Evolutionary conservation across 1,140 invertebrate species (phyloP), one percentile per base, ranked within the genome.

Genomic region (Paramacrobiotus metropolitanus): DNA sequence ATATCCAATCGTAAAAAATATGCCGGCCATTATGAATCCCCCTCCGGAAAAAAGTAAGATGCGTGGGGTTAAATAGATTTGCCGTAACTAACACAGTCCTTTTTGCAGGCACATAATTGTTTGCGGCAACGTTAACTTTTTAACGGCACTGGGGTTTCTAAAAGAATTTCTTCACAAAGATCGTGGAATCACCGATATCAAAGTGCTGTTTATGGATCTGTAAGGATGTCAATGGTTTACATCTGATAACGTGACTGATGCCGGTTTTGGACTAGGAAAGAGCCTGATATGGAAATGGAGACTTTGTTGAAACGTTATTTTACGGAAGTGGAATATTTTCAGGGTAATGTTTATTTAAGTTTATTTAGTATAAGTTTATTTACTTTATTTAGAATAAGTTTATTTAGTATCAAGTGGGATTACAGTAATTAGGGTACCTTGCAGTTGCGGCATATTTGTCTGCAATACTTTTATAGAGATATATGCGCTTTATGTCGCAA

Each of bases 241-340:
- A 9, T 15, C 9, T n/a, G n/a, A n/a, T n/a, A n/a, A n/a, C n/a
- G 34, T 40, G 34, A 15, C 34, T 40, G 34, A 15, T 40, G 9
- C n/a, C 34, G 9, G 34, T 15, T 15, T 15, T n/a, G 34, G 34
- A 9, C 0, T n/a, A 40, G 67, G 28, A 62, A 64, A 59, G 68
- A 68, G 31, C 78, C 79, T 21, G 77, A 79, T 66, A 67, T 80
- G 30, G 79, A 80, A 65, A 67, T 80, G 59, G 78, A 80, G 68
- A 77, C 77, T 44, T 68, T 80, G 30, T 72, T 79, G 48, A 79
- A 80, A 65, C 66, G 78, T 60, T 76, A 79, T 67, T 78, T 78
- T 65, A 79, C 77, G 55, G 78, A 78, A 66, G 78, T 79, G 29
- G 75, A 80, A 66, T 80, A 78, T 67, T 79, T 79, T 66, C 74